These are phyloP conservation scores for Pelosia muscerda DNA, from an alignment of 2,888 invertebrate genomes.

Conservation along the genomic window DNA sequence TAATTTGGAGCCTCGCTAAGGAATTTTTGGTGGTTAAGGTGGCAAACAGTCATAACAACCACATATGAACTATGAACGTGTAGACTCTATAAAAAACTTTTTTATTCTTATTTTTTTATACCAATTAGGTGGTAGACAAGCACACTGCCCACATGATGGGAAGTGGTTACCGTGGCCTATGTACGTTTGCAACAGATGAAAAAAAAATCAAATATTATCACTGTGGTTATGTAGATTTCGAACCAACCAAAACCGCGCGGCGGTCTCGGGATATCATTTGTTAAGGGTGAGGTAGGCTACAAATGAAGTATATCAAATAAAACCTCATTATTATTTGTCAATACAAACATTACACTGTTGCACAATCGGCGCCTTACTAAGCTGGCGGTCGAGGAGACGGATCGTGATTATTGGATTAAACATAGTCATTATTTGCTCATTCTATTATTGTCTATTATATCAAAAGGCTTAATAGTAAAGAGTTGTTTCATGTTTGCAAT, in stretches of 20 bases:
- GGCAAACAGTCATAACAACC: neutral
- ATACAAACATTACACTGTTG: slow-evolving; percentile 8
- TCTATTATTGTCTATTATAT: neutral
- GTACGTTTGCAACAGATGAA: too few species aligned
- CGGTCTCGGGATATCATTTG: too few species aligned
- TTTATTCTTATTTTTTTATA: too few species aligned
- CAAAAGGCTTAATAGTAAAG: neutral
- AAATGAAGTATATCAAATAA: slow-evolving; percentile 16
- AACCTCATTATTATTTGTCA: slow-evolving; percentile 23
- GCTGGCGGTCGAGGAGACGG: neutral
- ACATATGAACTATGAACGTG: too few species aligned
- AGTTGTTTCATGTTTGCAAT: neutral
- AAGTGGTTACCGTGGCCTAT: too few species aligned
- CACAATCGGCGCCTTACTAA: slow-evolving; percentile 4
- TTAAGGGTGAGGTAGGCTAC: too few species aligned
- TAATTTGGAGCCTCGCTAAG: neutral
- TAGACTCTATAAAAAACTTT: too few species aligned
- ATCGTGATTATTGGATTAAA: slow-evolving; percentile 10
- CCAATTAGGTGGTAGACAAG: too few species aligned
- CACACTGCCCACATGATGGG: too few species aligned
- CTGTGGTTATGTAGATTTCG: too few species aligned
- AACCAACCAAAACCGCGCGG: too few species aligned
- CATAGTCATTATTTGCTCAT: neutral
- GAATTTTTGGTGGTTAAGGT: neutral
- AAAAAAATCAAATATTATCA: too few species aligned